These are phyloP conservation scores for Fopius arisanus DNA, from an alignment of 1,140 invertebrate genomes.

Conservation along the genomic window DNA sequence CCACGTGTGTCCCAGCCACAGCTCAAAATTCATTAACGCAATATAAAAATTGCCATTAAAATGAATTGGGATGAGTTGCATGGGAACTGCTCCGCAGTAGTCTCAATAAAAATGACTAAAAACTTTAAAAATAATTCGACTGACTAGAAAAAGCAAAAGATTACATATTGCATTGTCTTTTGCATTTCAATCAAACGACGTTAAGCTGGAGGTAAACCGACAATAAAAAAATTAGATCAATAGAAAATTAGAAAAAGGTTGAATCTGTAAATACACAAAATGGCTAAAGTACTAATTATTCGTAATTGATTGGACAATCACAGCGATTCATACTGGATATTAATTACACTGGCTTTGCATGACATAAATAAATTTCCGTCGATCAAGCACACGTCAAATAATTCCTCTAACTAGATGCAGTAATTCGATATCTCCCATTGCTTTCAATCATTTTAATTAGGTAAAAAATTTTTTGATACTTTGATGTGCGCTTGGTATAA, in stretches of 20 bases:
- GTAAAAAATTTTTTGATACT: background rate
- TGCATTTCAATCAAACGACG: constrained; percentile 52
- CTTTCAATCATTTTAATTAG: background rate
- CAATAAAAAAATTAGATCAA: constrained; percentile 7
- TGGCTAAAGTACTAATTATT: background rate
- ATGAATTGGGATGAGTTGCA: background rate
- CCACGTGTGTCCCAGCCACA: no score
- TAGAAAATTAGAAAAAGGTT: background rate
- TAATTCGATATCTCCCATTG: background rate
- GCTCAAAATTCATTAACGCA: no score
- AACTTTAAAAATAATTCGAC: background rate
- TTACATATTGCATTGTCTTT: constrained; percentile 41
- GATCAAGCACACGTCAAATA: constrained; percentile 46
- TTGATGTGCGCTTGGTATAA: constrained; percentile 59
- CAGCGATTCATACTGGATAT: background rate
- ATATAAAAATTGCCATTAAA: no score
- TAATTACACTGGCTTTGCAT: constrained; percentile 46
- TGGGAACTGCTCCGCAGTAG: background rate
- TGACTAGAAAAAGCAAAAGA: background rate
- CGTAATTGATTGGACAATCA: constrained; percentile 2
- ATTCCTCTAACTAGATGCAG: background rate
- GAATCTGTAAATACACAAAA: constrained; percentile 22
- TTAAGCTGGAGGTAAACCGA: constrained; percentile 54
- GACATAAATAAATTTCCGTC: constrained; percentile 32
- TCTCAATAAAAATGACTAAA: background rate